Evolutionary conservation across 2,888 invertebrate genomes (phyloP), one percentile per base, ranked within the genome.

Genomic region (Paralinhomoeus sp.): DNA sequence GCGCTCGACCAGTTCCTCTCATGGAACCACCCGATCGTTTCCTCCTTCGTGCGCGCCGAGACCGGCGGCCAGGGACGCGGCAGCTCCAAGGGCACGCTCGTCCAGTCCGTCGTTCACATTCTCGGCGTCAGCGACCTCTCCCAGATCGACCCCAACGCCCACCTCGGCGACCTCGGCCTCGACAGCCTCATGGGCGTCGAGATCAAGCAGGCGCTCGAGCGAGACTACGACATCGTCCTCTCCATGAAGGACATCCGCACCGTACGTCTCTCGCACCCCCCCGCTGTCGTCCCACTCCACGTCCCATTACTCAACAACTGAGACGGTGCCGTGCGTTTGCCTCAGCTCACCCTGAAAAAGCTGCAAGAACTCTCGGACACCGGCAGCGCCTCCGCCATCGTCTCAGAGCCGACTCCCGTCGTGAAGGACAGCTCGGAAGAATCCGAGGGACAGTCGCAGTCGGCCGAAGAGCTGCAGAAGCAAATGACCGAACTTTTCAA

Each of bases 141-240:
- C 53, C 77, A 78, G 48, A 72, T 89, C 27, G 75, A 80, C 48
- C 71, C 74, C 37, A 72, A 73, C 24, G 74, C 79, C 3, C 78
- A 77, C 37, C 69, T 97, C 40, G 83, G 84, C 24, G 93, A 97
- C 64, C 73, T 97, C 36, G 93, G 93, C 48, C 82, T 97, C 77
- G 93, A 97, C 64, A 91, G 91, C 2, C 69, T 97, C 52, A 93
- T 93, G 93, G 89, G 89, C 39, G 87, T 93, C 1, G 97, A 97
- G 71, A 85, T 97, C 60, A 91, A 91, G 50, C 69, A 70, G 51
- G 63, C 66, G 3, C 52, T 70, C 34, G 70, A 71, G 50, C 54
- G 68, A 49, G 67, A 67, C 50, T 87, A 79, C 67, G 89, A 93
- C 64, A 67, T 91, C 46, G 76, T 81, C 22, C 70, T 93, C 48